Conservation (phyloP, 2,113 vertebrate species). For the Clarias batrachus region DNA sequence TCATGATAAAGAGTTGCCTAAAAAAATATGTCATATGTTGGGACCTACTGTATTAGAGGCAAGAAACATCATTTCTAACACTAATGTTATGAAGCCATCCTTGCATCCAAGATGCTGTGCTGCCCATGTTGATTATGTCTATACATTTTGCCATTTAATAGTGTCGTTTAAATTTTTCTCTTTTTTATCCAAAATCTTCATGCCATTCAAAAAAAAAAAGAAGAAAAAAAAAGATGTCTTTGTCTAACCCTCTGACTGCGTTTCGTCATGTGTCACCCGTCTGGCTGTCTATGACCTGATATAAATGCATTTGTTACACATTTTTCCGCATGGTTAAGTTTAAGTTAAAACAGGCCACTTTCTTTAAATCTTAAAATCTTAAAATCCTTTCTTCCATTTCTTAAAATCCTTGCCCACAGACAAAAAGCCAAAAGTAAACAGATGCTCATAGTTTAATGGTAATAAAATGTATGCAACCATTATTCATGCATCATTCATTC, state of each 20-base stretch:
- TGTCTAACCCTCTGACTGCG: background rate
- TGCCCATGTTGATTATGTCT: constrained; percentile 1
- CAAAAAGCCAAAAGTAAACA: too few species aligned
- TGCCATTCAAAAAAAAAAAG: background rate
- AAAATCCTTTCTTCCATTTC: too few species aligned
- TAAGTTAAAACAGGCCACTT: constrained; percentile 44
- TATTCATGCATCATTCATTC: too few species aligned
- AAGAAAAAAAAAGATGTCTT: background rate
- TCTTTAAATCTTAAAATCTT: too few species aligned
- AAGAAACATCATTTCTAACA: background rate
- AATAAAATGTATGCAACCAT: too few species aligned
- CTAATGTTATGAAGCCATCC: background rate
- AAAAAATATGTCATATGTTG: too few species aligned
- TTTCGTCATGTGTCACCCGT: constrained; percentile 18
- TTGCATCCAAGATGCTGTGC: background rate
- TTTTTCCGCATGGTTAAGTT: constrained; percentile 43
- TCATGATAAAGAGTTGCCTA: background rate
- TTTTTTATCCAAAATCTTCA: background rate
- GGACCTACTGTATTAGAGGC: background rate
- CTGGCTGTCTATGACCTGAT: constrained; percentile 24
- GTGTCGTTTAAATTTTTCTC: background rate
- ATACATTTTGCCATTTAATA: background rate
- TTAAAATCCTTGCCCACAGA: constrained; percentile 5
- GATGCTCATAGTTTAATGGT: too few species aligned
- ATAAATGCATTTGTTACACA: constrained; percentile 37